phyloP scores from a whole-genome alignment of 1,140 invertebrate species.

The Panagrolaimus sp. region DNA sequence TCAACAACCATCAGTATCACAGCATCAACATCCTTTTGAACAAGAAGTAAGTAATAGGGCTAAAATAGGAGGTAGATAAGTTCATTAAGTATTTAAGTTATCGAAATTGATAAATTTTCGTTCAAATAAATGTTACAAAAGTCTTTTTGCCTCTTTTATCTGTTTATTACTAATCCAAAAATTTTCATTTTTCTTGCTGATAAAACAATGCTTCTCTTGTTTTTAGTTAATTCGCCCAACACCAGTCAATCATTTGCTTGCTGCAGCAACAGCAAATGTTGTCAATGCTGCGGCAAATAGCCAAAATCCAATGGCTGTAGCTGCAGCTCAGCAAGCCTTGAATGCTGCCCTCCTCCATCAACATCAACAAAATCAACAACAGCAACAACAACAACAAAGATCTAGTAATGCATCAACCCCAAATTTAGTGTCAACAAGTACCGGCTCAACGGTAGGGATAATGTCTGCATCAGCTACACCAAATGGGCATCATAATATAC shows the following conservation, averaged over 20 bases:
- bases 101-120: neutral
- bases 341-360: neutral
- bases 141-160: too few species aligned
- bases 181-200: too few species aligned
- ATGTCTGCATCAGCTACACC: too few species aligned
- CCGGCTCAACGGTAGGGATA: too few species aligned
- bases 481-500: too few species aligned
- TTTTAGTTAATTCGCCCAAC: constrained; percentile 10
- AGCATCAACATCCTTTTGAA: constrained; percentile 15
- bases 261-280: neutral
- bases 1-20: neutral
- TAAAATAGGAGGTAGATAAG: neutral
- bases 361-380: neutral
- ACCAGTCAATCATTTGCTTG: neutral
- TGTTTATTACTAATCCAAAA: too few species aligned
- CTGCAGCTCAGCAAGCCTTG: neutral
- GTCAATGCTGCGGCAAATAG: neutral
- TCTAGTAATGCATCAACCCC: too few species aligned
- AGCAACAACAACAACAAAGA: neutral
- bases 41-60: neutral
- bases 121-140: too few species aligned
- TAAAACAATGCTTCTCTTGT: too few species aligned
- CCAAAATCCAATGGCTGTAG: neutral
- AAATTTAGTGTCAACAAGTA: too few species aligned
- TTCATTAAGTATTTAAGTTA: neutral